These are phyloP conservation scores for Vidua macroura DNA, from an alignment of 2,113 vertebrate species.

Conservation along the genomic window DNA sequence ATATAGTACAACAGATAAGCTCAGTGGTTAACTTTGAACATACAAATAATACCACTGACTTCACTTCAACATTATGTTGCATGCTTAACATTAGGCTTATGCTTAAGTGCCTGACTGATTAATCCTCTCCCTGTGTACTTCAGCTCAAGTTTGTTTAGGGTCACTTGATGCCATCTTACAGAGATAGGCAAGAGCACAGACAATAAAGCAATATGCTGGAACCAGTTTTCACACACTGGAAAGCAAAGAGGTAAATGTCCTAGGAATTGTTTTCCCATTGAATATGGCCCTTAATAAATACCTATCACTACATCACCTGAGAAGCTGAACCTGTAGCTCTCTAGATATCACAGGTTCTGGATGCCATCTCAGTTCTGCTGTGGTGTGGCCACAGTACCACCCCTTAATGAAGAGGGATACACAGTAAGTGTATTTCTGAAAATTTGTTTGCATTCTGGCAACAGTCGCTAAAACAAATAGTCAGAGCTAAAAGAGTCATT, in stretches of 20 bases:
- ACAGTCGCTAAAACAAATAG: not conserved
- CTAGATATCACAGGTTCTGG: not conserved
- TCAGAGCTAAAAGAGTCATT: not conserved
- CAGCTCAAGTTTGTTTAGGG: not conserved
- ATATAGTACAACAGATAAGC: not conserved
- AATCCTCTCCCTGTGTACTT: not conserved
- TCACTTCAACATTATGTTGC: not conserved
- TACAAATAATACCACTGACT: not conserved
- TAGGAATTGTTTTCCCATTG: not conserved
- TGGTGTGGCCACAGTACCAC: not conserved
- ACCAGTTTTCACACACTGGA: not conserved
- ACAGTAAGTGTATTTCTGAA: not conserved
- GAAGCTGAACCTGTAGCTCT: not conserved
- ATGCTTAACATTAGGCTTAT: not conserved
- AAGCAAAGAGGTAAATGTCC: not conserved
- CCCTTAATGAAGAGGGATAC: not conserved
- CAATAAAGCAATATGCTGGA: not conserved
- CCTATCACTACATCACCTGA: not conserved
- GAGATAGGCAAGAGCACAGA: not conserved
- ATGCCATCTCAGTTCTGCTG: not conserved
- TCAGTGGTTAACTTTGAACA: conserved; percentile 14
- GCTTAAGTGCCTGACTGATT: not conserved
- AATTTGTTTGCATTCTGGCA: not conserved
- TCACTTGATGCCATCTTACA: not conserved
- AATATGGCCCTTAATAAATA: not conserved